Percentiles rank a stretch among this genome's conserved stretches.
These are phyloP conservation scores for Apamea anceps DNA, from an alignment of 2,888 invertebrate species.

Conservation along the genomic window DNA sequence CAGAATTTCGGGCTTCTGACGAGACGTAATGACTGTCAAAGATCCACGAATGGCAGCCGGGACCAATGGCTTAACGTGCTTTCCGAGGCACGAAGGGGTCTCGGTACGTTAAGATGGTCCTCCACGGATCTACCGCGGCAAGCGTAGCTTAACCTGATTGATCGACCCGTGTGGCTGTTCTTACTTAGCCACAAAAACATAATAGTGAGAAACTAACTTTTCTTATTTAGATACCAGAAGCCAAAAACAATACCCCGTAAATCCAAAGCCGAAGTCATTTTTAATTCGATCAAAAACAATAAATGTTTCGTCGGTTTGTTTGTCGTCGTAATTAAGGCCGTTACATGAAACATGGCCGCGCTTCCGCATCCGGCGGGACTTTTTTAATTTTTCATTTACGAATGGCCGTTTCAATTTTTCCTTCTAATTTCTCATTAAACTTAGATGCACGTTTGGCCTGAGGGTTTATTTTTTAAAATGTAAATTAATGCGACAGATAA, in stretches of 20 bases:
- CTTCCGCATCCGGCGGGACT: constrained; percentile 83
- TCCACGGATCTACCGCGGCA: too few species aligned
- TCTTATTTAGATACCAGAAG: constrained; percentile 29
- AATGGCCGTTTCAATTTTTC: constrained; percentile 83
- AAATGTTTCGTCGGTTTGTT: constrained; percentile 76
- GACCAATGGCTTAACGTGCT: too few species aligned
- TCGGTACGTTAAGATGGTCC: too few species aligned
- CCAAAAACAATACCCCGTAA: constrained; percentile 31
- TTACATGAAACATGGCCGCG: constrained; percentile 82
- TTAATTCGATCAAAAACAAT: constrained; percentile 68
- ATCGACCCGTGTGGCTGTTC: too few species aligned
- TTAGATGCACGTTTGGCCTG: constrained; percentile 79
- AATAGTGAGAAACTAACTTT: neutral
- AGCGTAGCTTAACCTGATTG: too few species aligned
- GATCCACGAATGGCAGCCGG: too few species aligned
- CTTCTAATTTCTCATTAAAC: constrained; percentile 86
- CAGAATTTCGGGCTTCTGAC: too few species aligned
- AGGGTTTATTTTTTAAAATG: constrained; percentile 71
- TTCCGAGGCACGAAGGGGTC: too few species aligned
- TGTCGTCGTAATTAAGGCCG: constrained; percentile 81
- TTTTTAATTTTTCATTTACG: constrained; percentile 88
- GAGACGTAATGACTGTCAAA: too few species aligned
- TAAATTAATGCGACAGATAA: constrained; percentile 75
- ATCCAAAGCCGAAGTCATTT: constrained; percentile 52
- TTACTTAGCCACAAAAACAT: neutral